Percentiles rank a stretch among this genome's conserved stretches.
These are phyloP conservation scores for Zeus faber DNA, from an alignment of 2,113 vertebrate species.

Conservation along the genomic window DNA sequence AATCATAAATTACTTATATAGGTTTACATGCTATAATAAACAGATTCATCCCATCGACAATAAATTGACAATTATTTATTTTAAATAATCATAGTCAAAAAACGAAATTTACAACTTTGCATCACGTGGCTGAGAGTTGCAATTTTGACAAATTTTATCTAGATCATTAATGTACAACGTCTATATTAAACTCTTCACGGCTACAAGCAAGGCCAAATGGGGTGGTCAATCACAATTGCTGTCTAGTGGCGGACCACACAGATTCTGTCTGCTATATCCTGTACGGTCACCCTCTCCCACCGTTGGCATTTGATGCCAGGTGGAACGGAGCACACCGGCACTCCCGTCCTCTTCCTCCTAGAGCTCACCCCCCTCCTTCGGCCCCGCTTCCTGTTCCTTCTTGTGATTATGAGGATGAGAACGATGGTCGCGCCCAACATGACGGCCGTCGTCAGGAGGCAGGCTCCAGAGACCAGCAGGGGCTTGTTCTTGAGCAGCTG, in stretches of 20 bases:
- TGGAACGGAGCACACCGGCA: constrained; percentile 22
- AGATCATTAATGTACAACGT: too few species aligned
- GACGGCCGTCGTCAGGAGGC: constrained; percentile 74
- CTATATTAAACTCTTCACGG: too few species aligned
- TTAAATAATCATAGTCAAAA: too few species aligned
- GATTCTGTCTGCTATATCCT: constrained; percentile 7
- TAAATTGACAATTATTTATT: too few species aligned
- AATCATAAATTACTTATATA: too few species aligned
- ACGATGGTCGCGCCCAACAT: constrained; percentile 72
- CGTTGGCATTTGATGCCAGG: constrained; percentile 9
- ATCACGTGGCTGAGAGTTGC: too few species aligned
- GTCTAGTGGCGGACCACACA: constrained; percentile 5
- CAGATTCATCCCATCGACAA: too few species aligned
- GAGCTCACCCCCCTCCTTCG: neutral
- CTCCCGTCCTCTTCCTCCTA: constrained; percentile 22
- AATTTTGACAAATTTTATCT: too few species aligned
- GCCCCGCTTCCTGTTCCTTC: constrained; percentile 14
- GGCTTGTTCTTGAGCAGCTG: constrained; percentile 79
- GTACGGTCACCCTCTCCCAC: constrained; percentile 19
- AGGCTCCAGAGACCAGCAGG: constrained; percentile 82
- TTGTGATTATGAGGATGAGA: constrained; percentile 68
- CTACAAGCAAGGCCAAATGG: too few species aligned
- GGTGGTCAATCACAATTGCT: too few species aligned
- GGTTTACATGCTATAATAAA: too few species aligned
- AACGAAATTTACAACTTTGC: too few species aligned